Evolutionary conservation across 1,140 invertebrate genomes (phyloP), one percentile per base, ranked within the genome.

Genomic region (Anthonomus grandis): DNA sequence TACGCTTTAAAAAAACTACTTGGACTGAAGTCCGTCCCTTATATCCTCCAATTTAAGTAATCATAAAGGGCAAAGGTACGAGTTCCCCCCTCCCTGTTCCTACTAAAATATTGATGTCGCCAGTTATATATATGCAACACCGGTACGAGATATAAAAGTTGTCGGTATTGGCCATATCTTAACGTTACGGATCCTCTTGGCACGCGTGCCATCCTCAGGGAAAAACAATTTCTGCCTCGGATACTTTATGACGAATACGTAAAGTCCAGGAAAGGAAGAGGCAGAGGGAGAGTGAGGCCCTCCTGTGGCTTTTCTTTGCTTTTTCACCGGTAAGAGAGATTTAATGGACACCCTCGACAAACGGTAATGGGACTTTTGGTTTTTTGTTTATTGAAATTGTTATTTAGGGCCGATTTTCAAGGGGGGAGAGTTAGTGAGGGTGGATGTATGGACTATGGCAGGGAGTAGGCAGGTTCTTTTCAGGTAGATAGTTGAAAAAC

Each of bases 121-220:
- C 59, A 53, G 64, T 72, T n/a, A n/a, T 72, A 71, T 70, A 72
- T 71, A 72, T 72, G 69, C 70, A 70, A 69, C 70, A 72, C 68
- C 68, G 69, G 70, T 72, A 72, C 64, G 56, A 66, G 70, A 64
- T 72, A 72, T 72, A 72, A 72, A 72, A 72, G 69, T 67, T 63
- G 60, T 67, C 64, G 60, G 63, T 70, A 72, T 72, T 72, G 69
- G 70, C 70, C 70, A 72, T 72, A 72, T 72, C 70, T 72, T 70
- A 71, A 65, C 64, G 69, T 72, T 72, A 72, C 70, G 59, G 60
- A 51, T 45, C 44, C 63, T 49, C 51, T 53, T 42, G 61, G 60
- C 64, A 63, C 67, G 64, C 64, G 59, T 63, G 57, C 48, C 60
- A 67, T 70, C 67, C 70, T 51, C 56, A 64, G 62, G 70, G 70